These are phyloP conservation scores for Marronus borbonicus DNA, from an alignment of 2,888 invertebrate species.

Conservation along the genomic window DNA sequence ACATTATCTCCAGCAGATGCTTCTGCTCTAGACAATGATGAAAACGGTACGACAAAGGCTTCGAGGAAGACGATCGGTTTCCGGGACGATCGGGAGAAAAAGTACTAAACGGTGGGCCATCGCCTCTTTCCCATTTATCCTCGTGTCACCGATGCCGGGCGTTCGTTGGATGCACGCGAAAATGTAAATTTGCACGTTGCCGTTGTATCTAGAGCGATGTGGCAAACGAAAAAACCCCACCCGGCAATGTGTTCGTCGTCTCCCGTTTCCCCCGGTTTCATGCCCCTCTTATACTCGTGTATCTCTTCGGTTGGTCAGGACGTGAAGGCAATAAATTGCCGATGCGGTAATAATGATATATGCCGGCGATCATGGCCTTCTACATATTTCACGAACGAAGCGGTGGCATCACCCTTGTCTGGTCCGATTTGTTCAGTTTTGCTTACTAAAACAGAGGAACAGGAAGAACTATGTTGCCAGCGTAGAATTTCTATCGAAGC, in stretches of 20 bases:
- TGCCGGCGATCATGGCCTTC: conserved; percentile 57
- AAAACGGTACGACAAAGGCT: neutral
- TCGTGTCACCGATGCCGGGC: neutral
- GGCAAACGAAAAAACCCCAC: neutral
- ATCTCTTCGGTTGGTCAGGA: conserved; percentile 11
- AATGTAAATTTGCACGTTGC: conserved; percentile 25
- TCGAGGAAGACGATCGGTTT: neutral
- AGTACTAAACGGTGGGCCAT: neutral
- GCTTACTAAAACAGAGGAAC: conserved; percentile 30
- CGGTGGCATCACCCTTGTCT: conserved; percentile 27
- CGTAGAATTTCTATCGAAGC: too few species aligned
- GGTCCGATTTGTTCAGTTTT: conserved; percentile 52
- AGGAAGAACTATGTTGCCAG: neutral
- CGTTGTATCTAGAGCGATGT: neutral
- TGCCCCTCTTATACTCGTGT: conserved; percentile 10
- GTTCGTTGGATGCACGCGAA: neutral
- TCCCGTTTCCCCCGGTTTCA: neutral
- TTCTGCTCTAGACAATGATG: neutral
- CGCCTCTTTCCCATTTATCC: conserved; percentile 7
- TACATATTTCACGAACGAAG: conserved; percentile 56
- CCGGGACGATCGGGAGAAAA: neutral
- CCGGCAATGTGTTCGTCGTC: neutral
- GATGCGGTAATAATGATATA: conserved; percentile 61
- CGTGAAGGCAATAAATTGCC: conserved; percentile 56
- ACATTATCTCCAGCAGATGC: conserved; percentile 10